phyloP scores from a whole-genome alignment of 1,140 invertebrate species.

The Himalopsyche phryganea region DNA sequence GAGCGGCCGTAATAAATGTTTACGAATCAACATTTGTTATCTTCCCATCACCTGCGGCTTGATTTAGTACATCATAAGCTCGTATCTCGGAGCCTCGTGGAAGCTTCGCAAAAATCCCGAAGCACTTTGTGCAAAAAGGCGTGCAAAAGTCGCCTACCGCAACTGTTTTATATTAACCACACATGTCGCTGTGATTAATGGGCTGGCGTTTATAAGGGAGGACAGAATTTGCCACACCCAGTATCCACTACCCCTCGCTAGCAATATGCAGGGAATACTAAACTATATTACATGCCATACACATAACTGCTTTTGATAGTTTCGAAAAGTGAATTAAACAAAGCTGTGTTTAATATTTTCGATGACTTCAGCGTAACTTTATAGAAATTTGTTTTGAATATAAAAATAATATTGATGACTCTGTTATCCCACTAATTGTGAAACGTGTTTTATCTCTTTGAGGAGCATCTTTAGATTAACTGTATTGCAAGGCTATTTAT shows the following conservation, averaged over 20 bases:
- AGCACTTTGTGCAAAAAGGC: neutral
- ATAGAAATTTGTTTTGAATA: no score
- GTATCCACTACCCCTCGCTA: neutral
- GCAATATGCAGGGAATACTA: slow-evolving; percentile 3
- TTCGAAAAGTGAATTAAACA: neutral
- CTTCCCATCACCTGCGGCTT: neutral
- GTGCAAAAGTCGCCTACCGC: neutral
- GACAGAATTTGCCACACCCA: neutral
- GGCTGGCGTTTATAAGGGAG: neutral
- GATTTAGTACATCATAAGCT: slow-evolving; percentile 2
- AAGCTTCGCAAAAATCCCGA: neutral
- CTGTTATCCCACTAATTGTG: no score
- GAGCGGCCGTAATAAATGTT: neutral
- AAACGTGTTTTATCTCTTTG: no score
- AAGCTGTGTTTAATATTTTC: no score
- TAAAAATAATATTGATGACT: no score
- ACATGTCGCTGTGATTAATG: slow-evolving; percentile 10
- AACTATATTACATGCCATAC: neutral
- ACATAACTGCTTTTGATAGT: neutral
- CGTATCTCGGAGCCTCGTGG: no score
- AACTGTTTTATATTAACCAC: slow-evolving; percentile 14
- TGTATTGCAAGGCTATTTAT: no score
- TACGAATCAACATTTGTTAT: neutral
- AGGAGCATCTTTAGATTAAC: no score
- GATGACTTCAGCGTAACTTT: no score